Conservation (phyloP, 2,113 vertebrate species). For the Charina bottae region DNA sequence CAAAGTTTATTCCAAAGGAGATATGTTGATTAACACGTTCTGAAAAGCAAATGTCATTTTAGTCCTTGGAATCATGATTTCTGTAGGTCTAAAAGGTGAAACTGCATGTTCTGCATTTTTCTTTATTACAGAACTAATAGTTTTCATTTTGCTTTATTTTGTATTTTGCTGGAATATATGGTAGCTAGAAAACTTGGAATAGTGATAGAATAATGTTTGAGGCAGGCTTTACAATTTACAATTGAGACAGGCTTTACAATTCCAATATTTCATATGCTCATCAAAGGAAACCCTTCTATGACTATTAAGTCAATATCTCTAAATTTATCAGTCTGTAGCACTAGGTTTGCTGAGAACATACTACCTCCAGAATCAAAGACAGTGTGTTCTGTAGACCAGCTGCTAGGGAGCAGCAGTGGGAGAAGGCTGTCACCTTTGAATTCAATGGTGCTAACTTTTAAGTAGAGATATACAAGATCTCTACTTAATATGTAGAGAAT, state of each 20-base stretch:
- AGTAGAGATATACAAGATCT: neutral
- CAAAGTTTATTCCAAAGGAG: neutral
- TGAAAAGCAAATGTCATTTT: neutral
- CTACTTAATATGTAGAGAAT: too few relatives aligned
- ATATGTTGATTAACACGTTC: neutral
- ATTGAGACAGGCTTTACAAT: too few relatives aligned
- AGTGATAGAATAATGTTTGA: too few relatives aligned
- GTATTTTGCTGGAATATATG: too few relatives aligned
- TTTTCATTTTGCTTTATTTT: too few relatives aligned
- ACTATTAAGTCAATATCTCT: neutral
- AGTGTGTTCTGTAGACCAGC: neutral
- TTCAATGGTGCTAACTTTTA: neutral
- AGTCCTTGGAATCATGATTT: neutral
- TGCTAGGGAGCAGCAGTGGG: neutral
- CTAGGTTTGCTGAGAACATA: neutral
- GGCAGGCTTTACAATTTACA: too few relatives aligned
- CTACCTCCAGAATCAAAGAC: neutral
- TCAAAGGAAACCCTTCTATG: neutral
- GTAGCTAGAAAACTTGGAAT: too few relatives aligned
- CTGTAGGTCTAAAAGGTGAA: neutral
- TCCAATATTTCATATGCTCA: neutral
- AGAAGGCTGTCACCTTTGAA: neutral
- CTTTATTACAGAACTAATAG: neutral
- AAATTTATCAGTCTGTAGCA: neutral
- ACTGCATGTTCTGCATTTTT: neutral